These are phyloP conservation scores for Aphis gossypii DNA, from an alignment of 1,140 invertebrate genomes.

Conservation along the genomic window DNA sequence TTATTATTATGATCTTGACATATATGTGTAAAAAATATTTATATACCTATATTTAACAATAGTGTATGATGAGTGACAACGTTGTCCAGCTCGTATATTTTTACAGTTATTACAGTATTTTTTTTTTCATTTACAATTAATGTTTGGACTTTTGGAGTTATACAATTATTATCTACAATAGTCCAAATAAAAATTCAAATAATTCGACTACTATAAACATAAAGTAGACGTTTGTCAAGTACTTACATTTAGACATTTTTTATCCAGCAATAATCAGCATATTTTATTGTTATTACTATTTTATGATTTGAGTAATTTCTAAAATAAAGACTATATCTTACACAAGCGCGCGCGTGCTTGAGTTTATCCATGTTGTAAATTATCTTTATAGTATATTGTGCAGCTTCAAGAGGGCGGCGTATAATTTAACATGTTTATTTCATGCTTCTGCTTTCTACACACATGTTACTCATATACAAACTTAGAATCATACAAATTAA, in stretches of 20 bases:
- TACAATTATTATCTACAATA: background rate
- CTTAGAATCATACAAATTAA: background rate
- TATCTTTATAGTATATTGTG: background rate
- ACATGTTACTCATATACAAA: background rate
- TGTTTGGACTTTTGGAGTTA: background rate
- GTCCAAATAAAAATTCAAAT: background rate
- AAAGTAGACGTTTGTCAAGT: too few relatives aligned
- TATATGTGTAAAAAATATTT: background rate
- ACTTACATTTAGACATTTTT: background rate
- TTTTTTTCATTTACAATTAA: background rate
- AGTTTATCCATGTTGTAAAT: background rate
- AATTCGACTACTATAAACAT: background rate
- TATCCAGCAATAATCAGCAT: background rate
- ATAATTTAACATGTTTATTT: background rate
- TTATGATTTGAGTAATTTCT: background rate
- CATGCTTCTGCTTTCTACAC: background rate
- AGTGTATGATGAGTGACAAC: background rate
- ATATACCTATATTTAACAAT: background rate
- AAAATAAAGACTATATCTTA: background rate
- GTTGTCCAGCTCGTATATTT: background rate
- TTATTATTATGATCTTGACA: background rate
- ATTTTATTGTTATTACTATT: background rate
- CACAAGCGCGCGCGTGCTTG: too few relatives aligned
- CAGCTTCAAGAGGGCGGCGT: background rate
- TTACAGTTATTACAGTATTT: background rate